Percentiles rank a stretch among this genome's conserved stretches.
phyloP scores from a whole-genome alignment of 2,113 vertebrate species.

The Tyrannus savana region DNA sequence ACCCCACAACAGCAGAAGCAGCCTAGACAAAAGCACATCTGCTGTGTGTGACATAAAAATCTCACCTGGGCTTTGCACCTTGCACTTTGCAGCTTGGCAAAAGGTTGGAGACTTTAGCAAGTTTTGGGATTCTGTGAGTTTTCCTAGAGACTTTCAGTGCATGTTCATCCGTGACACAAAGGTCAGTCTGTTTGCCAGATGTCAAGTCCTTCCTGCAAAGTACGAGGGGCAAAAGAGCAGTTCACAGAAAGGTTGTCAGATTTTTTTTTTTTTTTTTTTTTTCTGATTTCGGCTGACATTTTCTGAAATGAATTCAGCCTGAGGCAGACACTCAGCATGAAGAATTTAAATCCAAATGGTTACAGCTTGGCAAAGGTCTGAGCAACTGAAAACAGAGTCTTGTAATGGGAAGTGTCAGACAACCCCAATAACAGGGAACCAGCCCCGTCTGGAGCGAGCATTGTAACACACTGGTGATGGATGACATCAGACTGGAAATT shows the following conservation, averaged over 20 bases:
- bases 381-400: constrained; percentile 51
- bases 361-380: constrained; percentile 37
- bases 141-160: background rate
- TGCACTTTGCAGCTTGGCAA: background rate
- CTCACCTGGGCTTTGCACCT: background rate
- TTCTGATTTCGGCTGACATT: constrained; percentile 44
- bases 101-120: background rate
- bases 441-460: background rate
- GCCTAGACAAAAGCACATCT: background rate
- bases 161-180: background rate
- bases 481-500: constrained; percentile 51
- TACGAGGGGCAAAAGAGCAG: background rate
- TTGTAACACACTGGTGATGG: background rate
- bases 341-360: constrained; percentile 53
- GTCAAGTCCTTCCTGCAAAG: constrained; percentile 6
- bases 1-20: background rate
- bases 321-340: constrained; percentile 45
- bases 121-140: background rate
- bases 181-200: constrained; percentile 32
- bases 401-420: constrained; percentile 66
- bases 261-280: background rate
- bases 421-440: constrained; percentile 10
- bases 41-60: background rate
- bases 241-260: background rate
- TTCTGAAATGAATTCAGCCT: constrained; percentile 34